Evolutionary conservation across 2,888 invertebrate genomes (phyloP).

Genomic region (Caenorhabditis parvicauda): DNA sequence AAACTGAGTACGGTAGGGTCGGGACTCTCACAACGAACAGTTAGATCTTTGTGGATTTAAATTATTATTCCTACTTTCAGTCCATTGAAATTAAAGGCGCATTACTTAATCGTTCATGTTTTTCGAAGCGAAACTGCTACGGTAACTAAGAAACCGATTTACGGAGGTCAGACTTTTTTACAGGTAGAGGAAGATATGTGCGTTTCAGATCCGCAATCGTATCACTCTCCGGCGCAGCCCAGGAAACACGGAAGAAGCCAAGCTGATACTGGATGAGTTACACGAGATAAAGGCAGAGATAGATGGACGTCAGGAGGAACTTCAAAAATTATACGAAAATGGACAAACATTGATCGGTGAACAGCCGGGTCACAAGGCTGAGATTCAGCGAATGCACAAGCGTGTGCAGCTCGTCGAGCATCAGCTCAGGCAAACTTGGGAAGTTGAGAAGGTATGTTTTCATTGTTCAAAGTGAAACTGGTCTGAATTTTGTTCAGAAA

Average conservation of each 20-base stretch:
- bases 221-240: slow-evolving; percentile 83
- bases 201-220: slow-evolving; percentile 79
- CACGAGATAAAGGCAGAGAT: slow-evolving; percentile 77
- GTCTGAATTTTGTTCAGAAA: no score
- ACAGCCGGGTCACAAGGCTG: slow-evolving; percentile 60
- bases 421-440: slow-evolving; percentile 75
- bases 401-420: slow-evolving; percentile 74
- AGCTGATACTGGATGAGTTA: slow-evolving; percentile 82
- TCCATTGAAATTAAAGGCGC: no score
- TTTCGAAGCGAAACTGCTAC: no score
- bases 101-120: no score
- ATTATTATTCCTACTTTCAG: no score
- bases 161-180: no score
- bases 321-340: slow-evolving; percentile 51
- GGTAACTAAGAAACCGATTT: no score
- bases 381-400: slow-evolving; percentile 57
- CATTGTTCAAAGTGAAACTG: no score
- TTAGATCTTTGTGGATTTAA: no score
- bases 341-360: slow-evolving; percentile 52
- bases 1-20: no score
- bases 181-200: no score
- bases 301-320: slow-evolving; percentile 53
- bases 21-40: no score
- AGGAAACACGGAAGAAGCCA: slow-evolving; percentile 81
- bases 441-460: slow-evolving; percentile 66